Conservation (phyloP, 2,888 invertebrate species). For the Xylota sylvarum region DNA sequence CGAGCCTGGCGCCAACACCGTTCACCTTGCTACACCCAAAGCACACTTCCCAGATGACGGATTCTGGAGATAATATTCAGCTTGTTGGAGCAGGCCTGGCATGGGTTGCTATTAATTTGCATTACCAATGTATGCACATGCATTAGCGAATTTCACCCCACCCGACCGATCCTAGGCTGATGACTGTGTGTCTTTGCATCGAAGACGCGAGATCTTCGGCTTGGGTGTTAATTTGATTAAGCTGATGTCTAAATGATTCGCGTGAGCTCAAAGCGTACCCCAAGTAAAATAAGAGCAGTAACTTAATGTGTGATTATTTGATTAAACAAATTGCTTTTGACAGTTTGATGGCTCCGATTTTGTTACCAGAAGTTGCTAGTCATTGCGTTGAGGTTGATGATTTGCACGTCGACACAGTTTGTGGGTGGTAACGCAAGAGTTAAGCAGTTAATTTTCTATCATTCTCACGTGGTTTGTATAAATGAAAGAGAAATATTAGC, state of each 20-base stretch:
- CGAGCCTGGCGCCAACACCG: slow-evolving; percentile 63
- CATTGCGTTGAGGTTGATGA: slow-evolving; percentile 20
- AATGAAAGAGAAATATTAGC: slow-evolving; percentile 4
- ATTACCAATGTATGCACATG: slow-evolving; percentile 75
- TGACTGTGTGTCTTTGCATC: slow-evolving; percentile 30
- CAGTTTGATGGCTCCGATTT: slow-evolving; percentile 51
- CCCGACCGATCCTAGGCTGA: slow-evolving; percentile 25
- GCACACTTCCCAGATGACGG: slow-evolving; percentile 65
- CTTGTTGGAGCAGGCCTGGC: slow-evolving; percentile 52
- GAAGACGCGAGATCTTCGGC: slow-evolving; percentile 59
- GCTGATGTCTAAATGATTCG: slow-evolving; percentile 69
- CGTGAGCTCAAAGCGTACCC: slow-evolving; percentile 51
- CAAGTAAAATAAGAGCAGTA: slow-evolving; percentile 21
- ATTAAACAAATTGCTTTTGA: slow-evolving; percentile 61
- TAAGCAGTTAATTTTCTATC: slow-evolving; percentile 22
- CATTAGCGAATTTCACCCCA: slow-evolving; percentile 59
- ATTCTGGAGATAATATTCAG: slow-evolving; percentile 68
- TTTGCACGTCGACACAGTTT: slow-evolving; percentile 18
- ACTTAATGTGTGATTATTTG: slow-evolving; percentile 47
- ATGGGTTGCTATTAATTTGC: slow-evolving; percentile 73
- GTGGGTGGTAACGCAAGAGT: slow-evolving; percentile 36
- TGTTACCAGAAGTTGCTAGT: slow-evolving; percentile 36
- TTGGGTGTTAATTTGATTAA: slow-evolving; percentile 75
- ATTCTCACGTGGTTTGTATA: background rate
- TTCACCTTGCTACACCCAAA: slow-evolving; percentile 52